phyloP scores from a whole-genome alignment of 1,140 invertebrate genomes.

The Arion vulgaris region DNA sequence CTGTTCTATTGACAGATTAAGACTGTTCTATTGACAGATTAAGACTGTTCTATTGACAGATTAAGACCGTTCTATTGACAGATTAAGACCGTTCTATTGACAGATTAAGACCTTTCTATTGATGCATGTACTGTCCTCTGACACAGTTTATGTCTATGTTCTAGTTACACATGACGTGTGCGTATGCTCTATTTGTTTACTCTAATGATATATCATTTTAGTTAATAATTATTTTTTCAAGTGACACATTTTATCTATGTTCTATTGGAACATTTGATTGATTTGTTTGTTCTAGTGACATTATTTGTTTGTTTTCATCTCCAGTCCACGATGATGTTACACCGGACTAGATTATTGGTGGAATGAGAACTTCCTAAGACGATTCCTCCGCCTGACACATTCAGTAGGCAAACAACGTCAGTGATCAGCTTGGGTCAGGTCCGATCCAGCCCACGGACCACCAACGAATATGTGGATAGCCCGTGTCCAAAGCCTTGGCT shows the following conservation, averaged over 20 bases:
- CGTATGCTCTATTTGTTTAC: not conserved
- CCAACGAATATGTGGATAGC: slow-evolving; percentile 71
- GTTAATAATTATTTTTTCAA: not conserved
- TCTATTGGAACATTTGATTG: no score
- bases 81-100: no score
- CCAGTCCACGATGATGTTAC: slow-evolving; percentile 27
- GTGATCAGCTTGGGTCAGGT: slow-evolving; percentile 64
- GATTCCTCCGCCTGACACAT: slow-evolving; percentile 47
- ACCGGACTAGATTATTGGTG: slow-evolving; percentile 14
- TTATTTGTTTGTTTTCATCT: not conserved
- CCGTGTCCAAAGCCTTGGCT: slow-evolving; percentile 47
- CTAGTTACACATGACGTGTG: not conserved
- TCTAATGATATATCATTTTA: not conserved
- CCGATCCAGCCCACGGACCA: slow-evolving; percentile 58
- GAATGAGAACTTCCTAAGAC: slow-evolving; percentile 46
- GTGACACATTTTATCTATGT: not conserved
- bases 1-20: no score
- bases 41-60: no score
- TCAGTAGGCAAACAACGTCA: slow-evolving; percentile 9
- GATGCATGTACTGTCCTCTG: not conserved
- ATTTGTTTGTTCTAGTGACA: not conserved
- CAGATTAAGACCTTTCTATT: no score
- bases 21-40: no score
- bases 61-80: no score
- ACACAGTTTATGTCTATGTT: not conserved